Base-by-base conservation (phyloP, 2,113 vertebrate species). In the Cygnus buccinator region DNA sequence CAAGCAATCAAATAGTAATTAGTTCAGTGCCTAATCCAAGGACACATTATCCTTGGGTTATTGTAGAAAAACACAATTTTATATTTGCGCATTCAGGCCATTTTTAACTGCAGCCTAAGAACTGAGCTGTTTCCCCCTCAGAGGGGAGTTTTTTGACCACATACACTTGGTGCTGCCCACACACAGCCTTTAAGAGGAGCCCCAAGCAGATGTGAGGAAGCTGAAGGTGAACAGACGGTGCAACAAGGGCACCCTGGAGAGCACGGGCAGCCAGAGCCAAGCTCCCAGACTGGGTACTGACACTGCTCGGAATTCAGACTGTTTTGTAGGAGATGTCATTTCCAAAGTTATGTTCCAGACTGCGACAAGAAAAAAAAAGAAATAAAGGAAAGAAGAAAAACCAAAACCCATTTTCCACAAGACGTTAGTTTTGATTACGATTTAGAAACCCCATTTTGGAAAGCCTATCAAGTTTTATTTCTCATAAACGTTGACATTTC, bases 1-100 rank as follows among this genome's bases (percentile, higher is more conserved):
- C 65, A 88, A 95, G 80, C 82, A 72, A 97, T 96, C 93, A 91
- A 97, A 50, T 2, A 77, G 44, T 66, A 89, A 95, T 94, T 94
- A 94, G 93, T 90, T 95, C 76, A 87, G 71, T 77, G 77, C 61
- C 78, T 75, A 90, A 91, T 95, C 87, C 80, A 90, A 92, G 41
- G 84, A 81, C 9, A 0, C 11, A 23, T 67, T 87, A 68, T 43
- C 43, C 58, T 73, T 78, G 61, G 26, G 13, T 66, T 89, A 84
- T 25, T 48, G 35, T 6, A 26, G 31, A n/a, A 66, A 80, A 86
- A 1, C 0, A 52, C 29, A 50, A 43, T 14, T 29, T 35, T 29
- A 2, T 35, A 61, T 57, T 72, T 75, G 18, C 39, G 33, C 21
- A 44, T 77, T 81, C n/a, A 71, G 35, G 46, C 6, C 31, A 22